These are phyloP conservation scores for Cotesia congregata DNA, from an alignment of 2,888 invertebrate species.

Conservation along the genomic window DNA sequence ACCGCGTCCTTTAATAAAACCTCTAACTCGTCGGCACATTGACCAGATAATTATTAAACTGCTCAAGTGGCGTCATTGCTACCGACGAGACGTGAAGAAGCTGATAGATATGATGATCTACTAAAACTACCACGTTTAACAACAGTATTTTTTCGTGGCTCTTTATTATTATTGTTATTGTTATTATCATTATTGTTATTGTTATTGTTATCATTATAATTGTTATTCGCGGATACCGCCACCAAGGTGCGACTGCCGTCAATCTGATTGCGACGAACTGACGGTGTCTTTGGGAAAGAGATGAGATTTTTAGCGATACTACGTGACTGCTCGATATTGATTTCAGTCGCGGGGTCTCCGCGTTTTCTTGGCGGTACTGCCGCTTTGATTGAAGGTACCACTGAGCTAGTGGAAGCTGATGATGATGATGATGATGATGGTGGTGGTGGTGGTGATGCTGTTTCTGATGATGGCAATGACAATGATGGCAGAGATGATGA, in stretches of 20 bases:
- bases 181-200: neutral
- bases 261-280: constrained; percentile 41
- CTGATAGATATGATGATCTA: constrained; percentile 40
- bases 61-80: constrained; percentile 54
- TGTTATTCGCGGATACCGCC: constrained; percentile 41
- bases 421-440: constrained; percentile 39
- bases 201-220: neutral
- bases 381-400: constrained; percentile 34
- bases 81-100: constrained; percentile 44
- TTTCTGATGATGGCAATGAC: neutral
- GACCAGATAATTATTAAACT: constrained; percentile 32
- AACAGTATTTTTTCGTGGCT: constrained; percentile 18
- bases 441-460: neutral
- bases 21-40: constrained; percentile 28
- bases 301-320: constrained; percentile 42
- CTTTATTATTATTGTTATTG: constrained; percentile 2
- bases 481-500: constrained; percentile 19
- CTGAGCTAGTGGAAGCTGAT: constrained; percentile 44
- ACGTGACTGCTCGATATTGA: constrained; percentile 28
- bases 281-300: constrained; percentile 39
- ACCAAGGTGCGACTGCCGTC: constrained; percentile 42
- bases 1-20: constrained; percentile 31
- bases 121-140: constrained; percentile 31
- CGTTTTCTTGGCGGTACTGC: constrained; percentile 27
- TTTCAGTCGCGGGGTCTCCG: constrained; percentile 26